A percentile compares a stretch with the other conserved stretches of the same genome.
phyloP scores from a whole-genome alignment of 2,888 invertebrate genomes.

The Lithophane leautieri region DNA sequence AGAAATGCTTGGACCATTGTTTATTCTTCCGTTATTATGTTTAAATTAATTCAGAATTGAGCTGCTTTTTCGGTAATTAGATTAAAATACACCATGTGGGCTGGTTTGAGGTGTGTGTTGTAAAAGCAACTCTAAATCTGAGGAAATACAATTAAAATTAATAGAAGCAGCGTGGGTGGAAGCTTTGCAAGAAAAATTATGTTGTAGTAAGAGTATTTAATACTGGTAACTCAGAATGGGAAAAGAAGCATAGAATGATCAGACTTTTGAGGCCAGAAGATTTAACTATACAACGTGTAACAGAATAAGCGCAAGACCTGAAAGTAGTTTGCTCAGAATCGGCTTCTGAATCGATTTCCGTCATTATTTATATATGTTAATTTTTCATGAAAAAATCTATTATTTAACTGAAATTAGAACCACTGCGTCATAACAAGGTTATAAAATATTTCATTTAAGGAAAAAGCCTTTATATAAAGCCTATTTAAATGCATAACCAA shows the following conservation, averaged over 20 bases:
- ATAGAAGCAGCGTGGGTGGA: background rate
- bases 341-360: too few species aligned
- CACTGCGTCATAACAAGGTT: too few species aligned
- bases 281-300: too few species aligned
- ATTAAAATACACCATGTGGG: conserved; percentile 35
- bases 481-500: too few species aligned
- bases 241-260: background rate
- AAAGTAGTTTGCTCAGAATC: too few species aligned
- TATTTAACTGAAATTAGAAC: too few species aligned
- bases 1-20: conserved; percentile 48
- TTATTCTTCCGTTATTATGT: conserved; percentile 40
- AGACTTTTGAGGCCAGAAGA: background rate
- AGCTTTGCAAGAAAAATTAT: background rate
- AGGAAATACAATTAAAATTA: background rate
- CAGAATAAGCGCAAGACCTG: too few species aligned
- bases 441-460: too few species aligned
- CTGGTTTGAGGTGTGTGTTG: conserved; percentile 13
- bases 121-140: background rate
- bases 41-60: conserved; percentile 43
- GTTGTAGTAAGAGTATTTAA: background rate
- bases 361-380: too few species aligned
- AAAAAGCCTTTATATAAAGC: too few species aligned
- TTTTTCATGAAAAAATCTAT: too few species aligned
- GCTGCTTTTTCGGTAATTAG: conserved; percentile 23
- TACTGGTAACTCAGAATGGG: too few species aligned